Conservation (phyloP, 2,888 invertebrate species). For the Ischnus inquisitorius region DNA sequence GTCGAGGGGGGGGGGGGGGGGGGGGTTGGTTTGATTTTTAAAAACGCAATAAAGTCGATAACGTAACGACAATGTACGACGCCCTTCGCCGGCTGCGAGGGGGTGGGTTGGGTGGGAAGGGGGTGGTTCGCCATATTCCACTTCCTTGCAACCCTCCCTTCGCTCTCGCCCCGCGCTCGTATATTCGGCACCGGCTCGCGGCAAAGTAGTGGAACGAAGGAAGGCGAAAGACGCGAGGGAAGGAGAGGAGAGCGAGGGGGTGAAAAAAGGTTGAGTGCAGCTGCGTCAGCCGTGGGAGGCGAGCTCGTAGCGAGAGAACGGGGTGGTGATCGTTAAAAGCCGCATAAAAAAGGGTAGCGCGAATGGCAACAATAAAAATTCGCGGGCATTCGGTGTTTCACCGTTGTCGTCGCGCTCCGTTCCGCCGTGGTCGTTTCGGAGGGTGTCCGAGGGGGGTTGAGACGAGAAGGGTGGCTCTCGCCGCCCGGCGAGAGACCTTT, state of each 20-base stretch:
- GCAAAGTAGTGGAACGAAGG: conserved; percentile 55
- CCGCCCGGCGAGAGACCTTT: conserved; percentile 57
- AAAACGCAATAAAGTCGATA: conserved; percentile 70
- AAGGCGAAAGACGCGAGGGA: conserved; percentile 39
- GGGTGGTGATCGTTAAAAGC: conserved; percentile 79
- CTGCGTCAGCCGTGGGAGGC: conserved; percentile 70
- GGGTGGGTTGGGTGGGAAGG: too few relatives aligned
- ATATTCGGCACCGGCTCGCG: conserved; percentile 51
- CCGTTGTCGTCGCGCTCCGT: conserved; percentile 74
- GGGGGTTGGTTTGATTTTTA: conserved; percentile 60
- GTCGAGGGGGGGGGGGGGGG: too few relatives aligned
- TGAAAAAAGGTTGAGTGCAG: conserved; percentile 59
- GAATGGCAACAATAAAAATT: conserved; percentile 85
- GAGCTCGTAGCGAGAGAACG: conserved; percentile 69
- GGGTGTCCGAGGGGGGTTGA: conserved; percentile 42
- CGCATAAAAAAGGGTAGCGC: conserved; percentile 80
- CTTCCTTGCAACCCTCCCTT: conserved; percentile 33
- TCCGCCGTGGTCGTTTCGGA: conserved; percentile 21
- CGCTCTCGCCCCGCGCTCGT: conserved; percentile 19
- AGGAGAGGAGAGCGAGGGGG: conserved; percentile 23
- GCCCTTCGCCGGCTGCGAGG: too few relatives aligned
- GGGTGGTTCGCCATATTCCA: conserved; percentile 41
- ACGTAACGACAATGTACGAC: conserved; percentile 64
- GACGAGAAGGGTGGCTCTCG: too few relatives aligned
- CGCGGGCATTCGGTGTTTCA: conserved; percentile 84